Base-by-base conservation (phyloP, 2,888 invertebrate species). In the Epistrophe eligans region DNA sequence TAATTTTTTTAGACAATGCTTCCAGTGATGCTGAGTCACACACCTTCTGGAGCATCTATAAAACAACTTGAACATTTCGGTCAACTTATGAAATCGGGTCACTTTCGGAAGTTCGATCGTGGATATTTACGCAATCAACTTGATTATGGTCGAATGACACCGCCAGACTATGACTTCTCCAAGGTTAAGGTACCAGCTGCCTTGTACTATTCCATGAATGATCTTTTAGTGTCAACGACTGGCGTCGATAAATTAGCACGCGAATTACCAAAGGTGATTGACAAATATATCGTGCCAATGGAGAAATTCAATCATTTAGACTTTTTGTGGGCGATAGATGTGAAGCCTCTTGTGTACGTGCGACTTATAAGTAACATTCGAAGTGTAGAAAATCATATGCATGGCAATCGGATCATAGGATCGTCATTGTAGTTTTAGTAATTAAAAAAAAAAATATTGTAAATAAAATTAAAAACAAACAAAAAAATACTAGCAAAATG, bases 171-270 rank as follows among this genome's bases (percentile, higher is more conserved):
- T 88, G 93, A 94, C 89, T 90, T 95, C 15, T 91, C 92, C 17
- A 93, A 93, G 45, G 92, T 95, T 11, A 94, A 92, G 81, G 93
- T 94, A 19, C 95, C 95, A 0, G 93, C 95, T 45, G 94, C 94
- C 2, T 90, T 96, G 11, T 94, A 94, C 89, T 95, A 94, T 89
- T 94, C 94, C 9, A 92, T 93, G 5, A 94, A 95, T 17, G 97
- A 97, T 91, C 95, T 95, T 94, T 90, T 97, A 24, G 94, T 96
- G 1, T 93, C 94, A 67, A 93, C 94, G 4, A 91, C 91, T 88
- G 95, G 96, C 80, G 95, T 95, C 0, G 91, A 94, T 52, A 91
- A 92, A 19, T 90, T 96, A 67, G 93, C 94, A 48, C 91, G 91
- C 13, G 91, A 93, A 77, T 90, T 96, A 55, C 92, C 93, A 10